Evolutionary conservation across 92 coral and sea anemone species (phyloP).

Genomic region (Pocillopora grandis): DNA sequence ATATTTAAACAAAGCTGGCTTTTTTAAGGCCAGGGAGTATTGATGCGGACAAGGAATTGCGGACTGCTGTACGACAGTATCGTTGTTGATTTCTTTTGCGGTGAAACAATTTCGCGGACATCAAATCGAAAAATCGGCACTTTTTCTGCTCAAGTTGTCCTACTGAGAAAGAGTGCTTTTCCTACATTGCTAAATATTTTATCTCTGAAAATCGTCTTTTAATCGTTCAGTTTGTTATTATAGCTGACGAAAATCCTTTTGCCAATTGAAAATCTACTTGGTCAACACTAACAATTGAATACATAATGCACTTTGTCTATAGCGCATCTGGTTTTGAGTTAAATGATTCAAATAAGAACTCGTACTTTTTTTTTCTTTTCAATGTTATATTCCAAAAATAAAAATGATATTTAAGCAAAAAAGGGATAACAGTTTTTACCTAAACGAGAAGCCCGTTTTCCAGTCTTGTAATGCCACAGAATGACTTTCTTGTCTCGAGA

Average conservation of each 20-base stretch:
- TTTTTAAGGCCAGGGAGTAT: too few species aligned
- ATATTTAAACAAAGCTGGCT: not conserved
- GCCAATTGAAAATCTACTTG: too few species aligned
- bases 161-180: too few species aligned
- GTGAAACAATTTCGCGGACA: not conserved
- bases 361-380: not conserved
- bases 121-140: not conserved
- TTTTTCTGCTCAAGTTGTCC: too few species aligned
- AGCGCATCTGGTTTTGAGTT: not conserved
- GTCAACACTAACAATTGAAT: too few species aligned
- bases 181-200: too few species aligned
- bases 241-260: too few species aligned
- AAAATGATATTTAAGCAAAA: not conserved
- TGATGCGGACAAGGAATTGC: not conserved
- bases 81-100: not conserved
- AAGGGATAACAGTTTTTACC: conserved; percentile 61
- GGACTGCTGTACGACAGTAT: not conserved
- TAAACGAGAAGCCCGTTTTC: conserved; percentile 84
- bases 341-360: not conserved
- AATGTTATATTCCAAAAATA: not conserved
- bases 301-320: too few species aligned
- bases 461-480: conserved; percentile 84
- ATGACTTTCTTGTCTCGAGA: conserved; percentile 78
- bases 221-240: too few species aligned
- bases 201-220: too few species aligned